These are phyloP conservation scores for Sebastes aleutianus DNA, from an alignment of 2,797 vertebrate genomes.

Conservation along the genomic window DNA sequence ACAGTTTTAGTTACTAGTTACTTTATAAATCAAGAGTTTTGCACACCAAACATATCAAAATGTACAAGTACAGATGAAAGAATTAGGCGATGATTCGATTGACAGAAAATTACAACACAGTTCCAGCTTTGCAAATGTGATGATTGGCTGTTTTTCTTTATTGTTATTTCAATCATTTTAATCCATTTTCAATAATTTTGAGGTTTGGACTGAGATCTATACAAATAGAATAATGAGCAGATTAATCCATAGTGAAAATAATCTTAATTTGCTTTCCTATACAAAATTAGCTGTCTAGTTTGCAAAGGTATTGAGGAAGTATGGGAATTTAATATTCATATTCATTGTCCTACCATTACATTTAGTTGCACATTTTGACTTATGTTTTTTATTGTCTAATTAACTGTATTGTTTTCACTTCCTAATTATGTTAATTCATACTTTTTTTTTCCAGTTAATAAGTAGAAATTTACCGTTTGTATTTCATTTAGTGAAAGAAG, in stretches of 20 bases:
- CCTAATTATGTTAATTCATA: too few species aligned
- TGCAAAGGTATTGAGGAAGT: too few species aligned
- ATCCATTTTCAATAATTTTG: too few species aligned
- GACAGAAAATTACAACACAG: neutral
- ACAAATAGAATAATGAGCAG: neutral
- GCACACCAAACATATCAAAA: neutral
- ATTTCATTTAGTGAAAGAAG: too few species aligned
- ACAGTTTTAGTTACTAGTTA: neutral
- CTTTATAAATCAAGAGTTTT: neutral
- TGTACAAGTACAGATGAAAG: neutral
- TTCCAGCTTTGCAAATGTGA: neutral
- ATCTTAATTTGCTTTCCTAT: neutral
- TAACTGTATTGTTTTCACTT: too few species aligned
- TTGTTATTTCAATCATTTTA: neutral
- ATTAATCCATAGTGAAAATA: neutral
- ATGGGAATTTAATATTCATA: too few species aligned
- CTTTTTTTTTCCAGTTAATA: too few species aligned
- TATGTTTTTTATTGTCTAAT: too few species aligned
- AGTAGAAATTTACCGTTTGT: too few species aligned
- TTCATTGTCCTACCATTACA: too few species aligned
- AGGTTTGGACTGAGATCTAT: too few species aligned
- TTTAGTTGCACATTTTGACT: too few species aligned
- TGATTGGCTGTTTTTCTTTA: neutral
- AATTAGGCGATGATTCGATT: neutral
- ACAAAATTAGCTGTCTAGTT: neutral